phyloP scores from a whole-genome alignment of 2,888 invertebrate species.

The Plebejus anna region DNA sequence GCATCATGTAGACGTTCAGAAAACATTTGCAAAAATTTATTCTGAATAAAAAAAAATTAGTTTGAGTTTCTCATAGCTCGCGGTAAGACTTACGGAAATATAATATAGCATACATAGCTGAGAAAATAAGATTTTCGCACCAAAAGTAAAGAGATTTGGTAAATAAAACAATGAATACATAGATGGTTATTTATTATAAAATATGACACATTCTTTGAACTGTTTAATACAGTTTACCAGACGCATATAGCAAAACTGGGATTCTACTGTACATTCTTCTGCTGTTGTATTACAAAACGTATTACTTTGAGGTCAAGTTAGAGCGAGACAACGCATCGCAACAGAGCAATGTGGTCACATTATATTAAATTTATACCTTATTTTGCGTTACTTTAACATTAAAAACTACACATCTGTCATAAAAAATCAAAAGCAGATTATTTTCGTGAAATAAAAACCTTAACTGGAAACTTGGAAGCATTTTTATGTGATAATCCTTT shows the following conservation, averaged over 20 bases:
- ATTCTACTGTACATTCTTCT: slow-evolving; percentile 47
- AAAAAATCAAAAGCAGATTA: no score
- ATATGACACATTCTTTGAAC: slow-evolving; percentile 80
- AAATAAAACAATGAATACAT: slow-evolving; percentile 63
- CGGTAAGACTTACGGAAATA: not conserved
- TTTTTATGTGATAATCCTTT: no score
- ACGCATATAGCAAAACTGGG: slow-evolving; percentile 73
- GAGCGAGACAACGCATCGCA: not conserved
- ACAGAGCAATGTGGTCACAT: no score
- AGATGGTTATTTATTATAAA: slow-evolving; percentile 81
- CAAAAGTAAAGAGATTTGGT: slow-evolving; percentile 30
- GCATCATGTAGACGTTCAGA: no score
- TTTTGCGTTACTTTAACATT: no score
- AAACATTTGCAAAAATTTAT: no score
- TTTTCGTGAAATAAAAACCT: no score
- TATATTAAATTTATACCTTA: no score
- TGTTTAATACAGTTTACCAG: slow-evolving; percentile 74
- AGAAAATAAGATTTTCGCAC: not conserved
- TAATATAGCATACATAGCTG: not conserved
- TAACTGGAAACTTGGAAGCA: no score
- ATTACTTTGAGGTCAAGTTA: not conserved
- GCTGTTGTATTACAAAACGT: slow-evolving; percentile 37
- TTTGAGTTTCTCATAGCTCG: no score
- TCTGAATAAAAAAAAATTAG: no score
- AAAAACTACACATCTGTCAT: no score